A percentile compares a stretch with the other conserved stretches of the same genome.
These are phyloP conservation scores for Gari tellinella DNA, from an alignment of 2,888 invertebrate genomes.

Conservation along the genomic window DNA sequence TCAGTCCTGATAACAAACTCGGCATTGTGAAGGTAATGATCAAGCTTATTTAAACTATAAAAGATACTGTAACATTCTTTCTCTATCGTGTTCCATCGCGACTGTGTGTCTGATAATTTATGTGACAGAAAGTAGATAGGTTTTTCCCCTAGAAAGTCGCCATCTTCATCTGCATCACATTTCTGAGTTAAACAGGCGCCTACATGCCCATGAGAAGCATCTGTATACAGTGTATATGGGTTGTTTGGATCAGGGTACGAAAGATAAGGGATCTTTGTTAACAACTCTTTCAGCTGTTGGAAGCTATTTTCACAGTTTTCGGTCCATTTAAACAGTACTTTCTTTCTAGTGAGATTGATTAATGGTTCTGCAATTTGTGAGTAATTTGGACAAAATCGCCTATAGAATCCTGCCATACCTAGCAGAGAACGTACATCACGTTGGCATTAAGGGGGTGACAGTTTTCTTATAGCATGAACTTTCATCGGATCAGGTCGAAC, in stretches of 20 bases:
- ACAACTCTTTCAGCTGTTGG: conserved; percentile 27
- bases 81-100: conserved; percentile 26
- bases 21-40: conserved; percentile 35
- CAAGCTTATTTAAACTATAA: conserved; percentile 26
- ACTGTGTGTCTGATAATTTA: conserved; percentile 30
- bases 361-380: conserved; percentile 41
- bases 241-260: conserved; percentile 30
- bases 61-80: conserved; percentile 26
- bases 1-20: conserved; percentile 14
- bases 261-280: conserved; percentile 25
- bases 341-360: conserved; percentile 37
- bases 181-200: conserved; percentile 23
- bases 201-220: conserved; percentile 13
- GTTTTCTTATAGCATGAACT: conserved; percentile 21
- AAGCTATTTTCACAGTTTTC: conserved; percentile 21
- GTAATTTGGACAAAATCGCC: conserved; percentile 39
- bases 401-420: conserved; percentile 41
- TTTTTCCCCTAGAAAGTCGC: too few species aligned
- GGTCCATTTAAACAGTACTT: conserved; percentile 36
- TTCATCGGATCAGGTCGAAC: conserved; percentile 32
- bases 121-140: conserved; percentile 28
- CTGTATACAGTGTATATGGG: conserved; percentile 42
- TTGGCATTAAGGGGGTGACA: conserved; percentile 26
- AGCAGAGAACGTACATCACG: conserved; percentile 29
- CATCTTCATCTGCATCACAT: conserved; percentile 4